A percentile compares a stretch with the other conserved stretches of the same genome.
Conservation (phyloP, 2,888 invertebrate species). For the Danaus chrysippus region DNA sequence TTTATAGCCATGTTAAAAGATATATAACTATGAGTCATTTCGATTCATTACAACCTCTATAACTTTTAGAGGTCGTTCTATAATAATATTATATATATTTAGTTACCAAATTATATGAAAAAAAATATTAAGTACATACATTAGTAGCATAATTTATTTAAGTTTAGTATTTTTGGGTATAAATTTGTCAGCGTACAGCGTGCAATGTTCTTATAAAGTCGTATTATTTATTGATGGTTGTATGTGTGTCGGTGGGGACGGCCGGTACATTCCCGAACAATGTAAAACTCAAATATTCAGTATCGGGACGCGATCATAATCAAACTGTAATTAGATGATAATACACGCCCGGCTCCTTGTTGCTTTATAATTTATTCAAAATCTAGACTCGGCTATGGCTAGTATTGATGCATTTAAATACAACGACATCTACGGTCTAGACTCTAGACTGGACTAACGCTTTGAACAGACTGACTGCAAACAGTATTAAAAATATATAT, state of each 20-base stretch:
- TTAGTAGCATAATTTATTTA: too few species aligned
- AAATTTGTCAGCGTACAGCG: not conserved
- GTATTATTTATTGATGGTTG: not conserved
- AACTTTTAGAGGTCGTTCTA: not conserved
- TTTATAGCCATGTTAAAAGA: constrained; percentile 9
- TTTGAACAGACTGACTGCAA: not conserved
- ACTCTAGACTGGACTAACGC: not conserved
- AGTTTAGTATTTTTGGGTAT: too few species aligned
- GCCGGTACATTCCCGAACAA: constrained; percentile 40
- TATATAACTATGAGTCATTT: constrained; percentile 1
- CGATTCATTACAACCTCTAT: not conserved
- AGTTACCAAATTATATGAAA: too few species aligned
- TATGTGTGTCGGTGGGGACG: constrained; percentile 3
- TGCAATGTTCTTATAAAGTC: not conserved
- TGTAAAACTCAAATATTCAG: constrained; percentile 51
- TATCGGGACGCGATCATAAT: constrained; percentile 48
- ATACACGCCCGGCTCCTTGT: constrained; percentile 35
- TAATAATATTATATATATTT: not conserved
- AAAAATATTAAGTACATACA: too few species aligned
- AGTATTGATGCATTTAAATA: not conserved
- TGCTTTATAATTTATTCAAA: constrained; percentile 24
- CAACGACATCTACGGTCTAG: not conserved
- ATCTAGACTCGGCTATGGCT: constrained; percentile 13
- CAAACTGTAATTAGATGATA: constrained; percentile 48
- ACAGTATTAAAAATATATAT: too few species aligned